Base-by-base conservation (phyloP, 2,113 vertebrate genomes). In the Turnix velox region DNA sequence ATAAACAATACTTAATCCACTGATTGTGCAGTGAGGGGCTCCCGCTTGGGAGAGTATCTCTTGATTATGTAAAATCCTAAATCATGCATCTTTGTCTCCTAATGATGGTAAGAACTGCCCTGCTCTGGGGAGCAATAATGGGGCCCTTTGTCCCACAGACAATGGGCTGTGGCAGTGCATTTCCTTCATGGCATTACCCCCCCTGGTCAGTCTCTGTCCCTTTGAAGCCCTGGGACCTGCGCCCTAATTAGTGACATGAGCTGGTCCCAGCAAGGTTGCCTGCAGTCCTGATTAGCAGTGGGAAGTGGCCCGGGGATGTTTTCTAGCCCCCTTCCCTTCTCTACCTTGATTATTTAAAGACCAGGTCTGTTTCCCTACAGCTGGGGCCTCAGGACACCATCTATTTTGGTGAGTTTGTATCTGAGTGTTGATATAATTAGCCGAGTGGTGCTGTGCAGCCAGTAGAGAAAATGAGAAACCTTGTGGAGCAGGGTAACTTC, bases 1-100 rank as follows among this genome's bases (percentile, higher is more conserved):
- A 93, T 80, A 95, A 97, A 96, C 93, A 96, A 95, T 94, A n/a
- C 92, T 92, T 96, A 97, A 96, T 96, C 93, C 96, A 95, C 45
- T 45, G 92, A 94, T 94, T 96, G 90, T 94, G 74, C 80, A n/a
- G 87, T 93, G 71, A 87, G 77, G 67, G 87, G 67, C 76, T 88
- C 93, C 82, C 2, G 28, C 72, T 68, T 76, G 84, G 85, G 84
- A 93, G 81, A 82, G 78, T 42, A 65, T 95, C 94, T 92, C 88
- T 90, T 93, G 89, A 95, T 92, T 92, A 94, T 76, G 71, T 66
- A 88, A 91, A 95, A 90, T 86, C 88, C 94, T 65, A 55, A 81
- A 88, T 93, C 78, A 52, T 55, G 84, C 75, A 69, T 83, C 66
- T 92, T 95, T 95, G 83, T 91, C 88, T 80, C 37, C 90, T 87